Evolutionary conservation across 2,888 invertebrate species (phyloP).

Genomic region (Pollenia angustigena): DNA sequence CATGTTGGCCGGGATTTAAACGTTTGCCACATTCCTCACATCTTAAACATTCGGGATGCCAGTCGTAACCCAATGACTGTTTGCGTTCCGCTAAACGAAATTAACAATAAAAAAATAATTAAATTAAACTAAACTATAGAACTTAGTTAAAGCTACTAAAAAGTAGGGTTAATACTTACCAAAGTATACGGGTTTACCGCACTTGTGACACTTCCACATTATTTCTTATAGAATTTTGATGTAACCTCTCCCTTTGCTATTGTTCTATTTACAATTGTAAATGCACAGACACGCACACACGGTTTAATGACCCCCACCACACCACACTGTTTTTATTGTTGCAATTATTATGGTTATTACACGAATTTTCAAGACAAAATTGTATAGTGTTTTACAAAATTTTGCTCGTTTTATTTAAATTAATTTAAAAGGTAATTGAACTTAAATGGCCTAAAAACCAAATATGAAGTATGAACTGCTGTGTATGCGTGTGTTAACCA

Average conservation of each 20-base stretch:
- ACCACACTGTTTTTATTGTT: slow-evolving; percentile 10
- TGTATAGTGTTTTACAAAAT: not conserved
- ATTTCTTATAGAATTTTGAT: slow-evolving; percentile 22
- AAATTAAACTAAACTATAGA: not conserved
- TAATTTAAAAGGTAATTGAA: slow-evolving; percentile 69
- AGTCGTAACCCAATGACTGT: slow-evolving; percentile 93
- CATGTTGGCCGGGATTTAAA: slow-evolving; percentile 92
- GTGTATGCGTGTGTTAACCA: slow-evolving; percentile 28
- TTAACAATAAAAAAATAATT: slow-evolving; percentile 34
- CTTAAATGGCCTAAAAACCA: slow-evolving; percentile 68
- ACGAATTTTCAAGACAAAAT: slow-evolving; percentile 1
- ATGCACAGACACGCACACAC: slow-evolving; percentile 38
- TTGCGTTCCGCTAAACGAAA: slow-evolving; percentile 89
- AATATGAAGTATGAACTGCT: not conserved
- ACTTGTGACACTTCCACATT: slow-evolving; percentile 93
- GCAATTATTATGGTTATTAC: slow-evolving; percentile 43
- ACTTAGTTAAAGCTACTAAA: not conserved
- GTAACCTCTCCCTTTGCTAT: slow-evolving; percentile 19
- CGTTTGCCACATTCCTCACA: slow-evolving; percentile 93
- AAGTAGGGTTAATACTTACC: slow-evolving; percentile 85
- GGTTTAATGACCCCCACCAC: slow-evolving; percentile 61
- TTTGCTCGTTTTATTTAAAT: not conserved
- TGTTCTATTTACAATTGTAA: slow-evolving; percentile 47
- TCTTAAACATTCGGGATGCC: slow-evolving; percentile 93
- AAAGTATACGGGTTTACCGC: slow-evolving; percentile 92